Evolutionary conservation across 2,797 vertebrate species (phyloP).

Genomic region (Gallinago solitaria): DNA sequence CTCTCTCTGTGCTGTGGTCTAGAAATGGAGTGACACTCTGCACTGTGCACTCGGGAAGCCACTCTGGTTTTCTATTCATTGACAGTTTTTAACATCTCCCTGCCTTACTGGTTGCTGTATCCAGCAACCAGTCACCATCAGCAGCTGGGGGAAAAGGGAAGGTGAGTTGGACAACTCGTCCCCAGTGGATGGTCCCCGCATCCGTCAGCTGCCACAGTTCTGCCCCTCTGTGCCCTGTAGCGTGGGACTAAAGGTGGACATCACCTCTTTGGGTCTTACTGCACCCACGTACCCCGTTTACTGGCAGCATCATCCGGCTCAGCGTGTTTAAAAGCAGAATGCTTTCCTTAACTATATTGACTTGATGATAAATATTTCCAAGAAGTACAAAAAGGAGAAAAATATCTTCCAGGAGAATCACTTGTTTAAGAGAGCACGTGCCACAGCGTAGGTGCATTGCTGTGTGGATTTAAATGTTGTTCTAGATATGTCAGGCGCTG

Average conservation of each 20-base stretch:
- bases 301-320: neutral
- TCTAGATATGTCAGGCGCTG: neutral
- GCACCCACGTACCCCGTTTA: neutral
- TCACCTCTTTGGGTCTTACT: neutral
- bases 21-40: neutral
- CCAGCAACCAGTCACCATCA: neutral
- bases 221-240: rapidly evolving
- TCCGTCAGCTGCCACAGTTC: neutral
- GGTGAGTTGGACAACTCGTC: neutral
- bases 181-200: too few species aligned
- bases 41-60: neutral
- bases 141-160: neutral
- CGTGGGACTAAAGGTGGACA: neutral
- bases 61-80: neutral
- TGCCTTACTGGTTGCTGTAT: neutral
- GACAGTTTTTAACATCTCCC: neutral
- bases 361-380: neutral
- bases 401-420: neutral
- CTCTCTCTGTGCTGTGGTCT: neutral
- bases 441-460: neutral
- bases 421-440: neutral
- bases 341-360: neutral
- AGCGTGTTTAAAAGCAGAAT: neutral
- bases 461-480: neutral
- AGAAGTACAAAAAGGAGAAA: neutral